phyloP scores from a whole-genome alignment of 2,113 vertebrate species.

The Vidua macroura region DNA sequence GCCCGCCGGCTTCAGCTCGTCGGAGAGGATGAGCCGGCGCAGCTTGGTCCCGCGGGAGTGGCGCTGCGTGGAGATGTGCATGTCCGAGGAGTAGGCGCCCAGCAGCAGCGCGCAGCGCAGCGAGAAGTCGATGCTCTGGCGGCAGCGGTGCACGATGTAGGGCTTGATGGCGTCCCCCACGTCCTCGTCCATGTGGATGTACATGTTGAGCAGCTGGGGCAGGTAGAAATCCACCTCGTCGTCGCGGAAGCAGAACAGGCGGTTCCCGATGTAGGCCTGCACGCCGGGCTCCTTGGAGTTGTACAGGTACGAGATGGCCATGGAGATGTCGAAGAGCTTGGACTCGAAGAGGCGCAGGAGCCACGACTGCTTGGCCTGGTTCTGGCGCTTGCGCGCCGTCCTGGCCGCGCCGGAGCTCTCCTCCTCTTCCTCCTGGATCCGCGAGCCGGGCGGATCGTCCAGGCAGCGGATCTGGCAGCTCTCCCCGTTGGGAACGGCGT shows the following conservation, averaged over 20 bases:
- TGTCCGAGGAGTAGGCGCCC: constrained; percentile 92
- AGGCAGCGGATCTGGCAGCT: constrained; percentile 43
- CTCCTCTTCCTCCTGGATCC: constrained; percentile 77
- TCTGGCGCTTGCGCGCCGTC: constrained; percentile 78
- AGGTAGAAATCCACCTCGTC: constrained; percentile 95
- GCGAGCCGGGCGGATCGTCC: neutral
- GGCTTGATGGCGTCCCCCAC: constrained; percentile 96
- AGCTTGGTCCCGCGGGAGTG: constrained; percentile 93
- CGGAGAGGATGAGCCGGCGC: constrained; percentile 90
- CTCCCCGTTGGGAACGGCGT: constrained; percentile 59
- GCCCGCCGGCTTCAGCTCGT: constrained; percentile 87
- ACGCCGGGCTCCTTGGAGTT: constrained; percentile 96
- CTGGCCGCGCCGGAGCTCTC: constrained; percentile 63
- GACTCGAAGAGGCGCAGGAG: constrained; percentile 93
- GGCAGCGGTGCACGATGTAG: constrained; percentile 95
- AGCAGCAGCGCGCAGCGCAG: constrained; percentile 91
- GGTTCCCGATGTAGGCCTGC: constrained; percentile 95
- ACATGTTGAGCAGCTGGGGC: constrained; percentile 96
- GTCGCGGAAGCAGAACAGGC: constrained; percentile 89
- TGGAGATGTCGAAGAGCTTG: constrained; percentile 95
- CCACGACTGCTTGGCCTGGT: constrained; percentile 93
- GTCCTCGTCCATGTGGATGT: constrained; percentile 97
- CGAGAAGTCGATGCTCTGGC: constrained; percentile 93
- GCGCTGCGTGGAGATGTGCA: constrained; percentile 96
- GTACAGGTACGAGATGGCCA: constrained; percentile 97